These are phyloP conservation scores for Pongo pygmaeus DNA, from an alignment of 2,113 vertebrate genomes.

Conservation along the genomic window DNA sequence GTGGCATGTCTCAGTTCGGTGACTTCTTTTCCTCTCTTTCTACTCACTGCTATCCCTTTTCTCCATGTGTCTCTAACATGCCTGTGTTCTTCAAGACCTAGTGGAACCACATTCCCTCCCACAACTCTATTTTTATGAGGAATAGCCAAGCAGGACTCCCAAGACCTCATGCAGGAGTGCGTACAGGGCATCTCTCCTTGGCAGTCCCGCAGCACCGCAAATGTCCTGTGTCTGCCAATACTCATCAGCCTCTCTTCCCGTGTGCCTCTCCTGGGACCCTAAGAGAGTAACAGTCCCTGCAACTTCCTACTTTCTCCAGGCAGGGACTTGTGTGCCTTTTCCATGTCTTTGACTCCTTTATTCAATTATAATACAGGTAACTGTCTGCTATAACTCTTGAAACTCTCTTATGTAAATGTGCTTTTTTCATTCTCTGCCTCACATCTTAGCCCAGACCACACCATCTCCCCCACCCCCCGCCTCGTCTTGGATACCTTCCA, in stretches of 20 bases:
- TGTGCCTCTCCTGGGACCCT: background rate
- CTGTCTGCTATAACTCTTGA: background rate
- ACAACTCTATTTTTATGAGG: background rate
- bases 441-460: constrained; percentile 21
- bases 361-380: background rate
- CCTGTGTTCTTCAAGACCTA: background rate
- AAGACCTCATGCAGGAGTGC: background rate
- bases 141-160: background rate
- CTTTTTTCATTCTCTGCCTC: background rate
- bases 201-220: background rate
- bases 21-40: background rate
- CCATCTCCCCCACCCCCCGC: background rate
- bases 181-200: background rate
- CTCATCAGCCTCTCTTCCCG: background rate
- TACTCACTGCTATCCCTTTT: too few species aligned
- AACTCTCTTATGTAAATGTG: background rate
- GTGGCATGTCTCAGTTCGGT: background rate
- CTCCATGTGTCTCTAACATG: background rate
- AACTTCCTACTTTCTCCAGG: background rate
- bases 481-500: constrained; percentile 28
- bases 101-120: background rate
- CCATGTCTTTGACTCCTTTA: background rate
- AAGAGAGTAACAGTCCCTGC: background rate
- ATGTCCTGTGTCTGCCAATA: background rate
- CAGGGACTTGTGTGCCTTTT: background rate